Conservation (phyloP, 2,797 vertebrate genomes). For the Channallabes apus region DNA sequence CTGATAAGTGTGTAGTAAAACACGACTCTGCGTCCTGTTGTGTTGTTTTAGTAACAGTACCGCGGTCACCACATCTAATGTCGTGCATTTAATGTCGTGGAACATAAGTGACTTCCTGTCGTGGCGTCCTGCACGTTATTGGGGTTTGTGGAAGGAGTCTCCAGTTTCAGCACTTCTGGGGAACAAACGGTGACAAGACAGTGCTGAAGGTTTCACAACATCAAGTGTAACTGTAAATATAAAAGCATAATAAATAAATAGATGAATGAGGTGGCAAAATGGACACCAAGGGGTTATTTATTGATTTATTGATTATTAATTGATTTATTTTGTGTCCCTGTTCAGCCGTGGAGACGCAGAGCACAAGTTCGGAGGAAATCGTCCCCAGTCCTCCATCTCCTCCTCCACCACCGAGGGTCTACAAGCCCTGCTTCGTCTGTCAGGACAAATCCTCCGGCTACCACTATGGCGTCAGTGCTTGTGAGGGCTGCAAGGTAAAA, state of each 20-base stretch:
- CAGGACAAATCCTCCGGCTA: conserved; percentile 88
- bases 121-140: no score
- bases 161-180: no score
- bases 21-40: not conserved
- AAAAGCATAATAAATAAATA: no score
- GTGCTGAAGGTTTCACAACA: no score
- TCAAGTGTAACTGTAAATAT: no score
- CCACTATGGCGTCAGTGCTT: conserved; percentile 89
- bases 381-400: conserved; percentile 79
- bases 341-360: conserved; percentile 78
- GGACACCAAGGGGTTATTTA: no score
- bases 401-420: conserved; percentile 81
- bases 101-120: not conserved
- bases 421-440: conserved; percentile 88
- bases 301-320: not conserved
- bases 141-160: no score
- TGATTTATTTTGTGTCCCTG: not conserved
- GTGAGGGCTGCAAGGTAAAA: conserved; percentile 73
- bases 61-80: not conserved
- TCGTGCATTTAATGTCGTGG: not conserved
- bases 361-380: conserved; percentile 86
- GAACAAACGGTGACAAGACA: no score
- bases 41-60: not conserved
- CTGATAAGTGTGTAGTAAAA: not conserved
- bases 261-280: no score